These are phyloP conservation scores for Halictus ligatus DNA, from an alignment of 2,888 invertebrate species.

Conservation along the genomic window DNA sequence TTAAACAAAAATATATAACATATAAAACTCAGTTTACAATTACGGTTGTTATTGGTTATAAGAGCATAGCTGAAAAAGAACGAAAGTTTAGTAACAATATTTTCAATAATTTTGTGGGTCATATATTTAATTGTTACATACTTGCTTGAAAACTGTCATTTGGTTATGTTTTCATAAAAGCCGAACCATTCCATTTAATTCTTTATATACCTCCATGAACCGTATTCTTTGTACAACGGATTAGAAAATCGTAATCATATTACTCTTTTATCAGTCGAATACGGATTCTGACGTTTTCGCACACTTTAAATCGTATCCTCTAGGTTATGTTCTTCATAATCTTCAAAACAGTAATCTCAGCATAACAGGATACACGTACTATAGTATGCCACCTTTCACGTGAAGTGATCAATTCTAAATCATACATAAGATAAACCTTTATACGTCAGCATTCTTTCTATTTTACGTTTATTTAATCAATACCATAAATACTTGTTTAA, in stretches of 20 bases:
- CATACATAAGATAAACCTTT: constrained; percentile 38
- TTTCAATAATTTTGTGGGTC: constrained; percentile 12
- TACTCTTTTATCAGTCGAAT: constrained; percentile 11
- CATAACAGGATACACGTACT: constrained; percentile 44
- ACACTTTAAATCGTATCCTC: constrained; percentile 25
- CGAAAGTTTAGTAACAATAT: background rate
- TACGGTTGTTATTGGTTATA: constrained; percentile 25
- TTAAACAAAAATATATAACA: constrained; percentile 14
- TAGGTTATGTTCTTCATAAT: constrained; percentile 61
- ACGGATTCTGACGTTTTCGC: constrained; percentile 13
- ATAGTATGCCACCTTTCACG: constrained; percentile 27
- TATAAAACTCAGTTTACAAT: constrained; percentile 35
- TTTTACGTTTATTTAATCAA: constrained; percentile 20
- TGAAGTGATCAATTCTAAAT: constrained; percentile 43
- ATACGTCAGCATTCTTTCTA: constrained; percentile 6
- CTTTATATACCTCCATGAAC: constrained; percentile 7
- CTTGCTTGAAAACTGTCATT: constrained; percentile 63
- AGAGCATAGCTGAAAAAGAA: constrained; percentile 38
- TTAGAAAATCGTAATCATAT: constrained; percentile 16
- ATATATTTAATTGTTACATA: constrained; percentile 33
- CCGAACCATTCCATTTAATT: background rate
- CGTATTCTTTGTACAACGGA: background rate
- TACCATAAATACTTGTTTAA: background rate
- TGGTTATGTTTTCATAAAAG: constrained; percentile 56
- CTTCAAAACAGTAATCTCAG: constrained; percentile 61